These are phyloP conservation scores for Amazona ochrocephala DNA, from an alignment of 2,797 vertebrate species.

Conservation along the genomic window DNA sequence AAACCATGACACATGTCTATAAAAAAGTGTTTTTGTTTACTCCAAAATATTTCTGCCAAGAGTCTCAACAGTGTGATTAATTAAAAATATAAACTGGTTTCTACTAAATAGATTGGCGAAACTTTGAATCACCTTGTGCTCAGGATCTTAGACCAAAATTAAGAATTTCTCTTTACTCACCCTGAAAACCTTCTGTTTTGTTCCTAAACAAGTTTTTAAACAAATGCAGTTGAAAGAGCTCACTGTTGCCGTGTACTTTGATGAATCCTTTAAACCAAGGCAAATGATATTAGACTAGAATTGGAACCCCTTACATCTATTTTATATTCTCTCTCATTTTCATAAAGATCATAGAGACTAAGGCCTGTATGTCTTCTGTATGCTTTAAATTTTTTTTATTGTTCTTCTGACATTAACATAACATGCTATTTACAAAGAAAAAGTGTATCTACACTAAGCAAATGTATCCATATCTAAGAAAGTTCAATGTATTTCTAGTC, in stretches of 20 bases:
- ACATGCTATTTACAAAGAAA: background rate
- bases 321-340: background rate
- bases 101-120: background rate
- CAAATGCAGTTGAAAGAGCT: background rate
- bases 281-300: background rate
- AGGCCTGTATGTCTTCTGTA: background rate
- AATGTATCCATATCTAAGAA: background rate
- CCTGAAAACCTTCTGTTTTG: background rate
- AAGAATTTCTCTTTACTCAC: background rate
- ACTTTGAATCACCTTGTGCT: background rate
- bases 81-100: background rate
- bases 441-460: background rate
- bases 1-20: background rate
- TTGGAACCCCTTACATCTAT: background rate
- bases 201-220: background rate
- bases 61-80: background rate
- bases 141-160: background rate
- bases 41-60: background rate
- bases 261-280: background rate
- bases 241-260: background rate
- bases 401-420: background rate
- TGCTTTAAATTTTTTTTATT: background rate
- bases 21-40: background rate
- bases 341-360: background rate
- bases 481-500: background rate